Conservation (phyloP, 2,113 vertebrate genomes). For the Clarias batrachus region DNA sequence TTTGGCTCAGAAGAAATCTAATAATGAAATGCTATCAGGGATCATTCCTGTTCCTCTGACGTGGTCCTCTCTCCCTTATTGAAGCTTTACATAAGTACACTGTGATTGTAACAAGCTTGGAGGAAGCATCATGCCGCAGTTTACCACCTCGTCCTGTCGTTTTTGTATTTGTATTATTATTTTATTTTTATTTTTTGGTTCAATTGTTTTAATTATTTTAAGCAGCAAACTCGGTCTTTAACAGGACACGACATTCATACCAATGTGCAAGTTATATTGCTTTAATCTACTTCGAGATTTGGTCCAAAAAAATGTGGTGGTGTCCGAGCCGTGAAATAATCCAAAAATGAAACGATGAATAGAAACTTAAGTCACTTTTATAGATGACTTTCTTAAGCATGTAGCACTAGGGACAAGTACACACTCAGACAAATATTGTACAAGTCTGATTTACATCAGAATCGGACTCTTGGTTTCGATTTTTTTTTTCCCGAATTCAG, state of each 20-base stretch:
- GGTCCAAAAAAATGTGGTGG: slow-evolving; percentile 59
- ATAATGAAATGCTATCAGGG: slow-evolving; percentile 55
- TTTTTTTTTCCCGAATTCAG: slow-evolving; percentile 6
- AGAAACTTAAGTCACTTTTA: slow-evolving; percentile 39
- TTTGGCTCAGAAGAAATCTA: slow-evolving; percentile 31
- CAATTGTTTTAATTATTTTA: neutral
- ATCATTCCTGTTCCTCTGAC: slow-evolving; percentile 44
- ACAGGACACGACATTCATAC: slow-evolving; percentile 4
- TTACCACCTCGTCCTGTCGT: slow-evolving; percentile 27
- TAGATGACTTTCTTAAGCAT: slow-evolving; percentile 9
- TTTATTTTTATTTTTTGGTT: neutral
- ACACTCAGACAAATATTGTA: neutral
- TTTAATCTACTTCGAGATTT: slow-evolving; percentile 59
- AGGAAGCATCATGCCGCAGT: slow-evolving; percentile 45
- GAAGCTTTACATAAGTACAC: slow-evolving; percentile 69
- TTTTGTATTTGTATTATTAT: neutral
- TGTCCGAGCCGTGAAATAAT: neutral
- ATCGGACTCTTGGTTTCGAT: neutral
- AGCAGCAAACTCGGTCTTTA: neutral
- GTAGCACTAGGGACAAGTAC: slow-evolving; percentile 47
- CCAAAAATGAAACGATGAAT: too few species aligned
- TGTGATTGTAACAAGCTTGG: slow-evolving; percentile 70
- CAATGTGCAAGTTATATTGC: slow-evolving; percentile 56
- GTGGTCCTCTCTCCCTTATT: slow-evolving; percentile 40
- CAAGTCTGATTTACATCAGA: neutral